A percentile compares a stretch with the other conserved stretches of the same genome.
phyloP scores from a whole-genome alignment of 2,113 vertebrate genomes.

The Harpagus bidentatus region DNA sequence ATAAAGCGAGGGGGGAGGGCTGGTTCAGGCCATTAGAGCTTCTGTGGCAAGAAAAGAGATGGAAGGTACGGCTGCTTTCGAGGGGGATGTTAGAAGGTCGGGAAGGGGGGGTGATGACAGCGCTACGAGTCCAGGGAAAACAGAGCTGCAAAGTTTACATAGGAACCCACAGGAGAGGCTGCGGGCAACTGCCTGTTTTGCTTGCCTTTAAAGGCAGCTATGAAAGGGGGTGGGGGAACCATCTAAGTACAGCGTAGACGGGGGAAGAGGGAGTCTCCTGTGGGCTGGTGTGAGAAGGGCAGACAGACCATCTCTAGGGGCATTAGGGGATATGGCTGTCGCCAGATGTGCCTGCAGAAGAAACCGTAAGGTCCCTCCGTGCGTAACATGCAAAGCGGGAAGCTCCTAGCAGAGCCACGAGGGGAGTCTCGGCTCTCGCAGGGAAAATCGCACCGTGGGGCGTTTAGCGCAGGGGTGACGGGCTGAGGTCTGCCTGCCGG shows the following conservation, averaged over 20 bases:
- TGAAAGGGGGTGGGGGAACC: background rate
- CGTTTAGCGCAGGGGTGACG: fast-evolving
- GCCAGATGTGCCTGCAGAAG: background rate
- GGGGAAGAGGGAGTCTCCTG: background rate
- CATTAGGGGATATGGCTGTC: background rate
- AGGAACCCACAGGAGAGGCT: background rate
- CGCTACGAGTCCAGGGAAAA: background rate
- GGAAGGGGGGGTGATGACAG: background rate
- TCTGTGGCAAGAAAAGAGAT: background rate
- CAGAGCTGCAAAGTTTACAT: background rate
- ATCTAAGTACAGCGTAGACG: background rate
- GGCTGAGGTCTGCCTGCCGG: background rate
- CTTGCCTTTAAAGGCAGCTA: background rate
- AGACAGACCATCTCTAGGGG: background rate
- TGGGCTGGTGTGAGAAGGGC: background rate
- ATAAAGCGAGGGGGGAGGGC: background rate
- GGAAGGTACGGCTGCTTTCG: background rate
- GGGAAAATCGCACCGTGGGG: fast-evolving
- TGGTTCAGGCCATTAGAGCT: background rate
- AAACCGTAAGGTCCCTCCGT: fast-evolving
- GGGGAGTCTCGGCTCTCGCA: background rate
- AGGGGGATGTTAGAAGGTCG: background rate
- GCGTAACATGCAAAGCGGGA: fast-evolving
- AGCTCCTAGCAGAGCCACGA: background rate
- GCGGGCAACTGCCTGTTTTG: background rate